Base-by-base conservation (phyloP, 2,888 invertebrate species). In the Nemotelus pantherinus region DNA sequence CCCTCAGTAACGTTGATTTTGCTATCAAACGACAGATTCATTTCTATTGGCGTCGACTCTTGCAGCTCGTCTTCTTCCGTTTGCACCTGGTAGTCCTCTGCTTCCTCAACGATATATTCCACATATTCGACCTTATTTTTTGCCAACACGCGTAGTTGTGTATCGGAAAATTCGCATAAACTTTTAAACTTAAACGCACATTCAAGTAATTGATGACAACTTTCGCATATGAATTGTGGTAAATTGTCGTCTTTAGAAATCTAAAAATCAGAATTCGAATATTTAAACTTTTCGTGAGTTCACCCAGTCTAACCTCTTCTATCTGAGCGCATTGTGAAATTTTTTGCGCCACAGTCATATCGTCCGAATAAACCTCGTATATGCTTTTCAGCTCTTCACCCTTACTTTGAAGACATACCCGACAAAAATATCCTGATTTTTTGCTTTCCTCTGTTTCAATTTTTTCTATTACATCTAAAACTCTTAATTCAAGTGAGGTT, bases 121-220 rank as follows among this genome's bases (percentile, higher is more conserved):
- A 77, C 72, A 72, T 72, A 79, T 65, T 79, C 77, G 39, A 70
- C 72, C 43, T 79, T 77, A 53, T 39, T 70, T 10, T 41, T 58
- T 10, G 25, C 60, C 10, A 50, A 47, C 44, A 44, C 3, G 41
- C 67, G 50, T 53, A 80, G 55, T 60, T 79, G 64, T 48, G 74
- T 50, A n/a, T 79, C 79, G 0, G 79, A 78, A 44, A 76, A 77
- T 74, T 78, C 77, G 45, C 80, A 80, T 39, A 81, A 71, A 2
- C 39, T 74, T 77, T 79, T 81, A 44, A 81, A 81, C 76, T 77
- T 76, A 72, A 77, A 80, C 0, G 81, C 80, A 70, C 65, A 77
- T 72, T 81, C 80, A 3, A 81, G 7, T 45, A 81, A 63, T 44
- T 74, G 63, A n/a, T 78, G 70, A 47, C 81, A 81, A 60, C 5